Base-by-base conservation (phyloP, 2,888 invertebrate species). In the Pantelozetes paolii region DNA sequence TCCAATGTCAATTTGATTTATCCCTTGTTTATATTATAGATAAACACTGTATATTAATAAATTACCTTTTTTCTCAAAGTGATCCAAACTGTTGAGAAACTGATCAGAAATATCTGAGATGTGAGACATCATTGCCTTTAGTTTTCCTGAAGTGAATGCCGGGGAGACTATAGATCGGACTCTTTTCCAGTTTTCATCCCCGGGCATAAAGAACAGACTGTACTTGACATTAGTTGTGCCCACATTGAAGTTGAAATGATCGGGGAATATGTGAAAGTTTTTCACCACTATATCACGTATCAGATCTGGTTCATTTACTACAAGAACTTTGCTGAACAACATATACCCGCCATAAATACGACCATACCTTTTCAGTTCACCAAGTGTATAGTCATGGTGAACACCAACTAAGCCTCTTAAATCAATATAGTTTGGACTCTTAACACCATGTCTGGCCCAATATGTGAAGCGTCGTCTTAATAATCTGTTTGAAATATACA, bases 131-230 rank as follows among this genome's bases (percentile, higher is more conserved):
- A 73, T 73, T n/a, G n/a, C 32, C 18, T 50, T 69, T 13, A 73
- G 40, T n/a, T 73, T 73, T 1, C 70, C 73, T 8, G 73, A 26
- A 1, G 73, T 70, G 45, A 73, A 73, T 30, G 73, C 50, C 26
- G 73, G 73, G 15, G 73, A 50, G 2, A 70, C 13, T 23, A 73
- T 32, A 3, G 70, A 48, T 8, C 73, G 69, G 42, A 73, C 42
- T n/a, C 73, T 30, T 32, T 69, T 64, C 73, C 73, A 73, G 23
- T 73, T 32, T 11, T 73, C 73, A 50, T 73, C 26, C 1, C 50
- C 70, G 28, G 40, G 36, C 32, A 73, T 32, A 69, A 69, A 69
- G 69, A 73, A 73, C 23, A 73, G 32, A 5, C 5, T 5, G 11
- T 36, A 15, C 18, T 57, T 50, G 26, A 73, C 45, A 28, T 40